Evolutionary conservation across 2,888 invertebrate genomes (phyloP).

Genomic region (Orchestes rusci): DNA sequence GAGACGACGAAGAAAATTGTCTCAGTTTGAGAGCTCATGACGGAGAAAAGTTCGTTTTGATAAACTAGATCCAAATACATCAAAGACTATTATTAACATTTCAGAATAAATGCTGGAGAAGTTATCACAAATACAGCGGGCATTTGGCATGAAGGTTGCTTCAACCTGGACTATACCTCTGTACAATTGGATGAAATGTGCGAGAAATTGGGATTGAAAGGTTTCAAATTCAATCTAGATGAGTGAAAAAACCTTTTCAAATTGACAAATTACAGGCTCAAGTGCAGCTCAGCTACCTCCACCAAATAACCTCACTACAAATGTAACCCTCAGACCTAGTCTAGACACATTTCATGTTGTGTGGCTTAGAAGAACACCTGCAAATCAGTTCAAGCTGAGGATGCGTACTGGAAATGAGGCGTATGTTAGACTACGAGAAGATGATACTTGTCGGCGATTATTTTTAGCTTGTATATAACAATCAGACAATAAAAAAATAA

Average conservation of each 20-base stretch:
- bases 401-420: slow-evolving; percentile 37
- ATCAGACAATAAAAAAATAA: too few relatives aligned
- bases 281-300: slow-evolving; percentile 41
- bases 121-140: slow-evolving; percentile 59
- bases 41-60: neutral
- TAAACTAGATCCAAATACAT: slow-evolving; percentile 3
- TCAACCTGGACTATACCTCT: slow-evolving; percentile 48
- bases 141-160: slow-evolving; percentile 67
- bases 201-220: slow-evolving; percentile 52
- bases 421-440: slow-evolving; percentile 35
- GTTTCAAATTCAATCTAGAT: slow-evolving; percentile 38
- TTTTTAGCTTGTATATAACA: slow-evolving; percentile 39
- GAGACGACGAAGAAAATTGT: slow-evolving; percentile 66
- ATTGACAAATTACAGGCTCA: slow-evolving; percentile 40
- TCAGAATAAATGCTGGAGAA: slow-evolving; percentile 52
- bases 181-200: slow-evolving; percentile 55
- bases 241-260: neutral
- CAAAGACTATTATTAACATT: slow-evolving; percentile 10
- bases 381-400: slow-evolving; percentile 30
- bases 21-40: slow-evolving; percentile 45
- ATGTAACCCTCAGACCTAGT: slow-evolving; percentile 25
- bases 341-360: slow-evolving; percentile 36
- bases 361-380: slow-evolving; percentile 33
- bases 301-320: slow-evolving; percentile 18
- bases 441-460: slow-evolving; percentile 36